These are phyloP conservation scores for Pantherophis vulpinus DNA, from an alignment of 2,797 vertebrate genomes.

Conservation along the genomic window DNA sequence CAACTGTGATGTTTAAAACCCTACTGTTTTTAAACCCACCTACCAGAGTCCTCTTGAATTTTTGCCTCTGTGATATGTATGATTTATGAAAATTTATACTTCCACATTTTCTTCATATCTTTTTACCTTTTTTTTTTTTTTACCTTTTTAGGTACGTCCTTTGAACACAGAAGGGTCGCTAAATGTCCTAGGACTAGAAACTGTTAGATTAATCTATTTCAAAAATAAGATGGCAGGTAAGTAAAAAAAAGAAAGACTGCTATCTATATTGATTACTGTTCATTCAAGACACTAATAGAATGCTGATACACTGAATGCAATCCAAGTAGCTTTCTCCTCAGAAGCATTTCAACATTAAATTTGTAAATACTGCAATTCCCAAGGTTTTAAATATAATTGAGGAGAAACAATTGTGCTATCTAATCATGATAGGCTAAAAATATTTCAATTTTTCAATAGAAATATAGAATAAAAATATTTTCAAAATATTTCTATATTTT, in stretches of 20 bases:
- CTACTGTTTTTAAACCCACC: neutral
- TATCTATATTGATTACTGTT: neutral
- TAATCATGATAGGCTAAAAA: neutral
- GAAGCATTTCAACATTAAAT: neutral
- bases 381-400: neutral
- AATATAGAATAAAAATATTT: too few relatives aligned
- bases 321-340: neutral
- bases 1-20: neutral
- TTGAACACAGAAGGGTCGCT: constrained; percentile 94
- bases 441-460: too few relatives aligned
- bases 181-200: constrained; percentile 94
- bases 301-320: neutral
- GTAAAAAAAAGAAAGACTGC: constrained; percentile 31
- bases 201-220: constrained; percentile 95
- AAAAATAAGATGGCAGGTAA: constrained; percentile 98
- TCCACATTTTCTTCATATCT: neutral
- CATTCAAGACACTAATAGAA: neutral
- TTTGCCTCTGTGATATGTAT: neutral
- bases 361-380: neutral
- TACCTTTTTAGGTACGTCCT: constrained; percentile 86
- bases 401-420: neutral
- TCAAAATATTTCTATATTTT: too few relatives aligned
- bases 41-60: neutral
- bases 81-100: neutral
- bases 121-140: constrained; percentile 16